Evolutionary conservation across 2,888 invertebrate species (phyloP).

Genomic region (Autographa pulchrina): DNA sequence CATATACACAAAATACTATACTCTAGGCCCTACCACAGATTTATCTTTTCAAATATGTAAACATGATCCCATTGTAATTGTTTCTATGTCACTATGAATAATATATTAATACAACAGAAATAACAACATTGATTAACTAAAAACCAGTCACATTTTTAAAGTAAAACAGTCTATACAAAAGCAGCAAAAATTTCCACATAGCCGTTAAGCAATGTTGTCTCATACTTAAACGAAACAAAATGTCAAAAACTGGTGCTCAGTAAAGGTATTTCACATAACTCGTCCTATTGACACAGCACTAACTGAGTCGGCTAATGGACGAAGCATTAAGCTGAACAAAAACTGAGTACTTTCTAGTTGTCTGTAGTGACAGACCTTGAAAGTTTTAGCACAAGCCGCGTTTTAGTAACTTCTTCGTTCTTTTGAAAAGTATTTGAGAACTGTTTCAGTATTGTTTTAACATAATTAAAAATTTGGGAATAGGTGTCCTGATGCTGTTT

Average conservation of each 20-base stretch:
- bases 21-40: too few relatives aligned
- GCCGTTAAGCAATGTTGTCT: too few relatives aligned
- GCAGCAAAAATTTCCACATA: too few relatives aligned
- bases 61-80: too few relatives aligned
- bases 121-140: too few relatives aligned
- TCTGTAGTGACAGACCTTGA: neutral
- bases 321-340: neutral
- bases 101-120: too few relatives aligned
- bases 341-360: slow-evolving; percentile 10
- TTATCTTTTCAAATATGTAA: too few relatives aligned
- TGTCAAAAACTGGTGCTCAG: neutral
- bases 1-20: too few relatives aligned
- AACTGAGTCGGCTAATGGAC: slow-evolving; percentile 2
- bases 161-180: too few relatives aligned
- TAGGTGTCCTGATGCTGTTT: neutral
- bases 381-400: slow-evolving; percentile 1
- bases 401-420: neutral
- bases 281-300: neutral
- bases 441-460: neutral
- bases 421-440: slow-evolving; percentile 10
- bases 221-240: neutral
- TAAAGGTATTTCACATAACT: neutral
- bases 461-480: neutral
- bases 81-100: too few relatives aligned
- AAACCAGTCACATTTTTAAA: too few relatives aligned